phyloP scores from a whole-genome alignment of 2,797 vertebrate species.

The Poecilia wingei region DNA sequence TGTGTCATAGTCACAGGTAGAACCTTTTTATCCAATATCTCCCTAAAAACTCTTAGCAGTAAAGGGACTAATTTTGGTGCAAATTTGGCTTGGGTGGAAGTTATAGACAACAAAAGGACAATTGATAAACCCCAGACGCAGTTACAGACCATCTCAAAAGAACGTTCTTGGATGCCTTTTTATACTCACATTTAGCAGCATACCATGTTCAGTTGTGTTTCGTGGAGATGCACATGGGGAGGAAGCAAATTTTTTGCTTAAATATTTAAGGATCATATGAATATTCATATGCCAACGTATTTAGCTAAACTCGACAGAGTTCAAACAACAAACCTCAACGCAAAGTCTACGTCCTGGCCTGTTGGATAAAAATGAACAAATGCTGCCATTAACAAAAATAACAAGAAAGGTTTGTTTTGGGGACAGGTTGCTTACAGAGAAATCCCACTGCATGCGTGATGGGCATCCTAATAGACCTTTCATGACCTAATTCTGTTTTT shows the following conservation, averaged over 20 bases:
- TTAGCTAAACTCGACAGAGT: slow-evolving; percentile 8
- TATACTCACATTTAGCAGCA: slow-evolving; percentile 14
- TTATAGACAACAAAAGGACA: slow-evolving; percentile 35
- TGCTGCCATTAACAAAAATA: slow-evolving; percentile 33
- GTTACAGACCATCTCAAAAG: slow-evolving; percentile 22
- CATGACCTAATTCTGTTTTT: slow-evolving; percentile 25
- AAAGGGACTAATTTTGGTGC: background rate
- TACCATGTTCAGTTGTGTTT: slow-evolving; percentile 31
- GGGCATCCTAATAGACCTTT: slow-evolving; percentile 28
- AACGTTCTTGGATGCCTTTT: slow-evolving; percentile 6
- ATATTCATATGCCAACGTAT: slow-evolving; percentile 6
- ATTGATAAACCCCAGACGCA: slow-evolving; percentile 44
- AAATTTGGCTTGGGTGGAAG: slow-evolving; percentile 15
- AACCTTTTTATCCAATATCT: background rate
- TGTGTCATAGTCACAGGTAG: background rate
- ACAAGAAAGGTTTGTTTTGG: slow-evolving; percentile 21
- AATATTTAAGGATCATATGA: slow-evolving; percentile 23
- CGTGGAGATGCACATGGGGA: slow-evolving; percentile 29
- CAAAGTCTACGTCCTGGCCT: background rate
- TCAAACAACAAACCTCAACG: background rate
- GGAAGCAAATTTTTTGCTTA: slow-evolving; percentile 14
- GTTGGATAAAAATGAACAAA: slow-evolving; percentile 1
- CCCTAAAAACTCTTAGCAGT: background rate
- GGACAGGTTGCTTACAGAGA: slow-evolving; percentile 37
- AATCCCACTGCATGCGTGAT: slow-evolving; percentile 13